These are phyloP conservation scores for Baronia brevicornis DNA, from an alignment of 2,888 invertebrate species.

Conservation along the genomic window DNA sequence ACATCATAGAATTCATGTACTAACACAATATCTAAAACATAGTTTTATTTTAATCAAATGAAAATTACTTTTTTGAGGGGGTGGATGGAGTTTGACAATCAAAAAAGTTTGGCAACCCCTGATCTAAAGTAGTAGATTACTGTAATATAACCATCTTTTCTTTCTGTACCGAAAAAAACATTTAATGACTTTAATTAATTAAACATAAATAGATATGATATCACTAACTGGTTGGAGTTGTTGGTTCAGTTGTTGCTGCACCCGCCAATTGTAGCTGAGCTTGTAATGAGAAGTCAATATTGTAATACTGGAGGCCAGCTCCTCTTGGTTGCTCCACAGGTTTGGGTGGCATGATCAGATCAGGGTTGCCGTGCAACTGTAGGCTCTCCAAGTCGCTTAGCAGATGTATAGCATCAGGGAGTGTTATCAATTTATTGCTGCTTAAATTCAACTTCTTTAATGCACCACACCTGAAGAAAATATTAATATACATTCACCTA, in stretches of 20 bases:
- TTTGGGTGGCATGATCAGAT: constrained; percentile 95
- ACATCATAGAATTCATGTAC: no score
- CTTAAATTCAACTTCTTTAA: constrained; percentile 94
- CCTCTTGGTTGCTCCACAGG: constrained; percentile 87
- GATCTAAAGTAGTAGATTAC: no score
- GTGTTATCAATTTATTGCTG: constrained; percentile 93
- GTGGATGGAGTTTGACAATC: no score
- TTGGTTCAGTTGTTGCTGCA: constrained; percentile 85
- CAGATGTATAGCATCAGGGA: constrained; percentile 98
- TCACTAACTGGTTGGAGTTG: constrained; percentile 79
- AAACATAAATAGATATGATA: no score
- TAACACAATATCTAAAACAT: no score
- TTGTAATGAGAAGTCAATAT: constrained; percentile 98
- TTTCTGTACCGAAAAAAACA: no score
- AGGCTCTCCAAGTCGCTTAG: constrained; percentile 91
- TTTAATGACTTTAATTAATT: no score
- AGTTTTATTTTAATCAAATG: no score
- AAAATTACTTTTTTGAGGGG: no score
- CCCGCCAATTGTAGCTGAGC: constrained; percentile 95
- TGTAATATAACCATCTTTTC: no score
- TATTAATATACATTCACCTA: neutral
- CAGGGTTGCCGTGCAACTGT: constrained; percentile 94
- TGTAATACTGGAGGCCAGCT: constrained; percentile 93
- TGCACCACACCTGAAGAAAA: constrained; percentile 85
- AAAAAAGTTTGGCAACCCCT: no score